phyloP scores from a whole-genome alignment of 2,113 vertebrate species.

The Uria lomvia region DNA sequence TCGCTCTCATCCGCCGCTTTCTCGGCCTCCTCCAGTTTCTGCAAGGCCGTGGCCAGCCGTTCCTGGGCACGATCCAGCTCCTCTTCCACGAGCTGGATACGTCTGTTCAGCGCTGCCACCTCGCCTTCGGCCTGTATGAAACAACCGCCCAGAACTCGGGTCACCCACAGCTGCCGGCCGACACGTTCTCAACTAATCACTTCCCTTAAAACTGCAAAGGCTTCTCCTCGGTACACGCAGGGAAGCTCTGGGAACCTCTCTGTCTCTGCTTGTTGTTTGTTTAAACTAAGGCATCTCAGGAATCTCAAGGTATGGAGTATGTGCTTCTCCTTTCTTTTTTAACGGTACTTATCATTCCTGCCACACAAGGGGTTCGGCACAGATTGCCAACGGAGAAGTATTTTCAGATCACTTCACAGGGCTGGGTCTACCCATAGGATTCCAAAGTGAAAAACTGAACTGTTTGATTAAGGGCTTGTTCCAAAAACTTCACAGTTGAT shows the following conservation, averaged over 20 bases:
- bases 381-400: fast-evolving
- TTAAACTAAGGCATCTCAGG: constrained; percentile 24
- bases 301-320: constrained; percentile 32
- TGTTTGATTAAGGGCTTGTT: background rate
- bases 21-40: constrained; percentile 96
- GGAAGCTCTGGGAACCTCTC: background rate
- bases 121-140: constrained; percentile 86
- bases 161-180: background rate
- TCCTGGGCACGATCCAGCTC: constrained; percentile 96
- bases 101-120: constrained; percentile 91
- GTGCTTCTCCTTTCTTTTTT: background rate
- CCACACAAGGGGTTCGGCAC: background rate
- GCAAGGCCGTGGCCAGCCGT: constrained; percentile 89
- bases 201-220: background rate
- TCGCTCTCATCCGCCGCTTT: constrained; percentile 95
- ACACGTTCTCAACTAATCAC: background rate
- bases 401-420: background rate
- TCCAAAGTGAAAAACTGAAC: background rate
- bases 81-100: constrained; percentile 97
- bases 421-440: background rate
- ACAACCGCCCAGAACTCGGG: background rate
- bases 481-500: background rate
- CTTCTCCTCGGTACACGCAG: background rate
- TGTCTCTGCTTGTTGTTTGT: background rate
- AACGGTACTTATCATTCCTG: background rate